Percentiles rank a stretch among this genome's conserved stretches.
Conservation (phyloP, 1,140 invertebrate genomes). For the Calosoma granatense region DNA sequence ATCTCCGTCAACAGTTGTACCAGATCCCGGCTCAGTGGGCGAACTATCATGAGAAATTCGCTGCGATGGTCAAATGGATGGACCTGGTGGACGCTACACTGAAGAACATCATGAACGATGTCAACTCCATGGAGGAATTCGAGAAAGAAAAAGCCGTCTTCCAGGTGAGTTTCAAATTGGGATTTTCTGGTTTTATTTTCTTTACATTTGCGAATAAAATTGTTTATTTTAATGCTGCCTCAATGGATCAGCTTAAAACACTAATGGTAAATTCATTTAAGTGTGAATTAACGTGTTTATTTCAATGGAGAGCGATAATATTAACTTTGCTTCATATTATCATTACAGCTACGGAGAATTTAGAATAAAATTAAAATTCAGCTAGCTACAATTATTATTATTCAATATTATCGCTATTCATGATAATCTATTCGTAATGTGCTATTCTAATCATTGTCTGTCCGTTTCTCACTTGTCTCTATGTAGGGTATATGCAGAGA, state of each 20-base stretch:
- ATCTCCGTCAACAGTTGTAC: constrained; percentile 64
- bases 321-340: too few relatives aligned
- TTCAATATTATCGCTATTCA: too few relatives aligned
- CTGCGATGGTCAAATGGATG: constrained; percentile 84
- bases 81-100: constrained; percentile 74
- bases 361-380: too few relatives aligned
- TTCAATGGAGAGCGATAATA: neutral
- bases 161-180: constrained; percentile 53
- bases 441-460: too few relatives aligned
- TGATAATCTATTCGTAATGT: too few relatives aligned
- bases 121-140: constrained; percentile 77
- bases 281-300: neutral
- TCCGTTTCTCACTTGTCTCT: constrained; percentile 21
- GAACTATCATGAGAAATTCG: constrained; percentile 70
- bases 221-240: constrained; percentile 4
- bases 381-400: too few relatives aligned
- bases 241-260: constrained; percentile 36
- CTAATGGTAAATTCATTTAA: constrained; percentile 40
- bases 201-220: constrained; percentile 10
- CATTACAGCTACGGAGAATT: too few relatives aligned
- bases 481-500: constrained; percentile 78
- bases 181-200: constrained; percentile 11
- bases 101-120: constrained; percentile 71
- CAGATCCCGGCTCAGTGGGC: constrained; percentile 86
- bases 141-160: constrained; percentile 79